Base-by-base conservation (phyloP, 2,113 vertebrate genomes). In the Dolichotis patagonum region DNA sequence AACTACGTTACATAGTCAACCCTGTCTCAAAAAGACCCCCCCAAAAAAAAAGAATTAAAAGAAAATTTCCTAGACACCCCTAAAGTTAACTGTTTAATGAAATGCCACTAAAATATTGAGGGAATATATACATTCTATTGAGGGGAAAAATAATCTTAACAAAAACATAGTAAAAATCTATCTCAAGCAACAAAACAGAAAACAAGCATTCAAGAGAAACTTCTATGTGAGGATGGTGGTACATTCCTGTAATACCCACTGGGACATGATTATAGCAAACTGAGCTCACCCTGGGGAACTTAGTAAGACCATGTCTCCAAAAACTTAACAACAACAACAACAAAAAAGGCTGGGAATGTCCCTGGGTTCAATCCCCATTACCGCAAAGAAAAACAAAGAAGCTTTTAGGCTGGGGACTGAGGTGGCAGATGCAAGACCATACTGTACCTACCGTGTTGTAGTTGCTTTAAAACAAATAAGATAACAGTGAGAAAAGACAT, bases 391-490 rank as follows among this genome's bases (percentile, higher is more conserved):
- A 71, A 71, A 71, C 8, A 5, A 69, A 17, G 38, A 35, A 78
- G 78, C 46, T 60, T 88, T 75, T 43, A 78, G 19, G 10, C 78
- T 52, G 46, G 24, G 14, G 35, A 46, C 22, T 28, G 28, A n/a
- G 16, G 9, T 19, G 63, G 26, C 10, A 65, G 19, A 24, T 87
- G 73, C 6, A 43, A 95, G 10, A 88, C 80, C 22, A 81, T 26
- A 81, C 6, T 90, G 52, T 56, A n/a, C 5, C 28, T 81, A 81
- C 41, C 8, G 69, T 11, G 41, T 41, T 8, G 11, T 32, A 73
- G n/a, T 81, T 78, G 78, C 35, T 78, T 94, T 84, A 93, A 96
- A 96, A 56, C 35, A 30, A 88, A 28, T 65, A 56, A 83, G 26
- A 86, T 11, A 16, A 2, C 14, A 13, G 3, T 26, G 6, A 41